Evolutionary conservation across 2,888 invertebrate genomes (phyloP), one percentile per base, ranked within the genome.

Genomic region (Mimachlamys varia): DNA sequence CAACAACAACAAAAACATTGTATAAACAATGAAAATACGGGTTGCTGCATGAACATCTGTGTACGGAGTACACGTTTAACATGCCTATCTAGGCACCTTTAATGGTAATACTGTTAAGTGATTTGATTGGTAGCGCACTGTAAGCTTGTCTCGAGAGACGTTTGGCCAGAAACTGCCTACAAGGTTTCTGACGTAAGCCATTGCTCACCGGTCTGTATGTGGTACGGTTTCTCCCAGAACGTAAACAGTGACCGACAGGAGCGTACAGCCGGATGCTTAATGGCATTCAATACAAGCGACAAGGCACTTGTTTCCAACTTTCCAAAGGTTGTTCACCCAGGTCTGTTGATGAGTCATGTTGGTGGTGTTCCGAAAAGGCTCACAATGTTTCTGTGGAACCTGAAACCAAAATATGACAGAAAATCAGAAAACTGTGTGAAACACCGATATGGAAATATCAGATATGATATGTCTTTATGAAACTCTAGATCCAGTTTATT

Each of bases 341-440:
- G 27, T 76, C 27, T 76, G 12, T 2, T 33, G 76, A 2, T 27
- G 33, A 33, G 12, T 76, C 76, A 76, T 76, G 76, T 76, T 22
- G 76, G 27, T 4, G 76, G 76, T 76, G 76, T 15, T 12, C 76
- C 76, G 15, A 76, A 76, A 27, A 76, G 76, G 27, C 27, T 10
- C 76, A 33, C 76, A 12, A 76, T 33, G 33, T 76, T 76, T 76
- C 76, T 76, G 27, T 76, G 76, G 33, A 76, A 76, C 76, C 76
- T 76, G 76, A 76, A 76, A 76, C n/a, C 27, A 62, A 2, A 62
- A 19, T 0, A 76, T 13, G 0, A 27, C 12, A 15, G 27, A 27
- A 27, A 76, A 33, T 1, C 2, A 76, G 4, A 76, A 27, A 27
- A 13, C 0, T 62, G 62, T 22, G 13, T 53, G 53, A 13, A 53